Percentiles rank a stretch among this genome's conserved stretches.
These are phyloP conservation scores for Phalera bucephala DNA, from an alignment of 2,888 invertebrate genomes.

Conservation along the genomic window DNA sequence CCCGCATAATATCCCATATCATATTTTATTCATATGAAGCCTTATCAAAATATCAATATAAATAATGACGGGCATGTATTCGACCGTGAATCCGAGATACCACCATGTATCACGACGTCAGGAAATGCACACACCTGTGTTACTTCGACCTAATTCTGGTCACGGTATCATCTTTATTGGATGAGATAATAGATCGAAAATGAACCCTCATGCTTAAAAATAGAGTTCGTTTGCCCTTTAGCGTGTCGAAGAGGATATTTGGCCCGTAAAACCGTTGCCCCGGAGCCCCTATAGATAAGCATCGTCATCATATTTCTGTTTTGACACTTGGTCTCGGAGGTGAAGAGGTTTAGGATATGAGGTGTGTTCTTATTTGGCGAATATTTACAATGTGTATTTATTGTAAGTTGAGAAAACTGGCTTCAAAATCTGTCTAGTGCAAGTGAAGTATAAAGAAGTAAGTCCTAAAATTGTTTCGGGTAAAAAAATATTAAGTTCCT, in stretches of 20 bases:
- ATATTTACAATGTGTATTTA: too few relatives aligned
- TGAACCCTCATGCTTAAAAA: slow-evolving; percentile 2
- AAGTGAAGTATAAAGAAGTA: too few relatives aligned
- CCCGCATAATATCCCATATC: too few relatives aligned
- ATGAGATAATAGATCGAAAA: slow-evolving; percentile 13
- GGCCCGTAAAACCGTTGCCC: slow-evolving; percentile 20
- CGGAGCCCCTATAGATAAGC: slow-evolving; percentile 44
- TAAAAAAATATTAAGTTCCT: too few relatives aligned
- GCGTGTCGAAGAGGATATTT: slow-evolving; percentile 21
- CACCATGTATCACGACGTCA: too few relatives aligned
- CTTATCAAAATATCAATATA: slow-evolving; percentile 39
- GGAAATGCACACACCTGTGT: too few relatives aligned
- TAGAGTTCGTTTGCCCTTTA: slow-evolving; percentile 25
- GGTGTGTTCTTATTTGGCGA: neutral
- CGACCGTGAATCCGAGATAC: slow-evolving; percentile 41
- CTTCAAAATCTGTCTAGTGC: too few relatives aligned
- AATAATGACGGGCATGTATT: slow-evolving; percentile 36
- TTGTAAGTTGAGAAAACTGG: too few relatives aligned
- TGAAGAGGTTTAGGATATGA: too few relatives aligned
- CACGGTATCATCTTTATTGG: slow-evolving; percentile 25
- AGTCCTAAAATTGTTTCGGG: too few relatives aligned
- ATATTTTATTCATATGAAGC: slow-evolving; percentile 41
- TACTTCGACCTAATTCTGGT: slow-evolving; percentile 48
- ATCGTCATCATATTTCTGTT: slow-evolving; percentile 58
- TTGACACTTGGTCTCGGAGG: too few relatives aligned